Conservation (phyloP, 1,140 invertebrate genomes). For the Protaetia brevitarsis region DNA sequence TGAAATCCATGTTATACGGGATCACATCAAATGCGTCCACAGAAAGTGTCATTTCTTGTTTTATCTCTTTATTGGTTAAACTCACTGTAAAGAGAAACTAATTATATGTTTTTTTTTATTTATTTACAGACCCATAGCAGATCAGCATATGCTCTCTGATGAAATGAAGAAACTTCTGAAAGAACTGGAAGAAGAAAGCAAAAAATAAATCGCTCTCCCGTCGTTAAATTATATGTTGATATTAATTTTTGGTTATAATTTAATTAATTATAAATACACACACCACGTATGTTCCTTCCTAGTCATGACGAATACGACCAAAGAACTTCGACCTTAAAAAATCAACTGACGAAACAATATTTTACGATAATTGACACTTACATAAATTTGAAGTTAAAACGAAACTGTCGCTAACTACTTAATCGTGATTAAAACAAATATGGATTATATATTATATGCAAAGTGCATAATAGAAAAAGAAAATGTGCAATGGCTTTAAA, state of each 20-base stretch:
- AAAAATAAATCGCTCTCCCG: constrained; percentile 41
- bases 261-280: constrained; percentile 23
- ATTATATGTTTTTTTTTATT: constrained; percentile 27
- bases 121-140: constrained; percentile 39
- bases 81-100: not conserved
- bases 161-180: constrained; percentile 47
- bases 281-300: constrained; percentile 7
- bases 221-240: constrained; percentile 12
- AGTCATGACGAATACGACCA: constrained; percentile 25
- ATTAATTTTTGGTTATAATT: constrained; percentile 24
- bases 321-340: constrained; percentile 22
- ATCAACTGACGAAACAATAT: not conserved
- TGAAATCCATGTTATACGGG: no score
- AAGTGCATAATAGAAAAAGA: not conserved
- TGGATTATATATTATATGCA: not conserved
- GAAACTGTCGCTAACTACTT: not conserved
- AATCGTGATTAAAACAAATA: not conserved
- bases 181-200: constrained; percentile 45
- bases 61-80: not conserved
- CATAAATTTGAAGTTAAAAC: not conserved
- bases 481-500: constrained; percentile 12
- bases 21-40: no score
- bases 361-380: not conserved
- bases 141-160: constrained; percentile 46
- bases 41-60: not conserved